These are phyloP conservation scores for Vireo griseus DNA, from an alignment of 2,797 vertebrate species.

Conservation along the genomic window DNA sequence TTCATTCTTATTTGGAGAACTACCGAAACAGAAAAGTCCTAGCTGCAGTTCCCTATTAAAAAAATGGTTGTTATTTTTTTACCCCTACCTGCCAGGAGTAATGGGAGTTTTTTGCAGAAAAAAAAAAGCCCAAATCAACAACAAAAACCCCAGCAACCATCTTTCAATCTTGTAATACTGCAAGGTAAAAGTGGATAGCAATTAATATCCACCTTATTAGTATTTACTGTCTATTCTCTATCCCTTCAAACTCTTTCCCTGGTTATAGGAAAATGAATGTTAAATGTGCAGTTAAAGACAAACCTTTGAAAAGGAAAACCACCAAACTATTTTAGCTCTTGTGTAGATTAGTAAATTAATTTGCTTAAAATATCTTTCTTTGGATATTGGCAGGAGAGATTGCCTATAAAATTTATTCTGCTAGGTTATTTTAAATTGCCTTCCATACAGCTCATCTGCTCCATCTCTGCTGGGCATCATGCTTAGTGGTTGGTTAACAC, in stretches of 20 bases:
- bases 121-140: neutral
- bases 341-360: neutral
- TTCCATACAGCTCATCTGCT: neutral
- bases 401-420: neutral
- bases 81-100: neutral
- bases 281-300: neutral
- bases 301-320: neutral
- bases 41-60: neutral
- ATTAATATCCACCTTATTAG: neutral
- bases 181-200: neutral
- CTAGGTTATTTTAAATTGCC: neutral
- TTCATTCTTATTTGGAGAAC: neutral
- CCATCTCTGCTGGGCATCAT: neutral
- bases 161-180: neutral
- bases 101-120: neutral
- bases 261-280: neutral
- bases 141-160: neutral
- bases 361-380: neutral
- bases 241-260: neutral
- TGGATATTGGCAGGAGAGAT: neutral
- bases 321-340: neutral
- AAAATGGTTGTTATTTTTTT: rapidly evolving
- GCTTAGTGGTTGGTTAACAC: neutral
- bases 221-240: neutral
- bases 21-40: neutral